phyloP scores from a whole-genome alignment of 2,113 vertebrate species.

The Eudorcas thomsonii region DNA sequence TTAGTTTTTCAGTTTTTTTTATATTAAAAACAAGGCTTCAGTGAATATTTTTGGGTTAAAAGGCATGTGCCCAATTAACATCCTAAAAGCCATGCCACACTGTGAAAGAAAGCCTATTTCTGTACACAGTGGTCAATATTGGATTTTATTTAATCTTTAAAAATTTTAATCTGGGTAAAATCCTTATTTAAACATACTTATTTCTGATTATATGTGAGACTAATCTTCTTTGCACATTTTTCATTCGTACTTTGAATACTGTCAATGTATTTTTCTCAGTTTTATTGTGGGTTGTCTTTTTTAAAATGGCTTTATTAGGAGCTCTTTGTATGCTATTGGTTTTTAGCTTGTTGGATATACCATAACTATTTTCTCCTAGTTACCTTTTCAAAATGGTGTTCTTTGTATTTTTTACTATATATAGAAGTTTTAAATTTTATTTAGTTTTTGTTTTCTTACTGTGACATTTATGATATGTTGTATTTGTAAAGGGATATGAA shows the following conservation, averaged over 20 bases:
- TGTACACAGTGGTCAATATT: background rate
- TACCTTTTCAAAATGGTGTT: background rate
- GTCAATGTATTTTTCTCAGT: background rate
- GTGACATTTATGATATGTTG: background rate
- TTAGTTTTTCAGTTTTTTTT: constrained; percentile 19
- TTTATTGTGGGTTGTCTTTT: background rate
- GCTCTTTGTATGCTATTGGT: background rate
- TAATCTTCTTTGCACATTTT: background rate
- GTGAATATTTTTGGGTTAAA: constrained; percentile 2
- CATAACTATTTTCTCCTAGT: background rate
- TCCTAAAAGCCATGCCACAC: background rate
- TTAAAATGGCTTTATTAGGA: background rate
- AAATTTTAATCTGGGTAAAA: background rate
- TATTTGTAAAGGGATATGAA: background rate
- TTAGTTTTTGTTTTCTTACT: background rate
- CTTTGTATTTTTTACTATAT: background rate
- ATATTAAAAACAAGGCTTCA: constrained; percentile 4
- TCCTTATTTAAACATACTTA: constrained; percentile 12
- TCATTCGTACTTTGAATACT: background rate
- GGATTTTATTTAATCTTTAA: background rate
- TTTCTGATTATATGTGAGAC: background rate
- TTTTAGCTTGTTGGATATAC: background rate
- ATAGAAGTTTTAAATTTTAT: background rate
- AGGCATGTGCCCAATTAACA: background rate
- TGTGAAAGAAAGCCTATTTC: background rate